Evolutionary conservation across 2,113 vertebrate genomes (phyloP).

Genomic region (Pomatostomus ruficeps): DNA sequence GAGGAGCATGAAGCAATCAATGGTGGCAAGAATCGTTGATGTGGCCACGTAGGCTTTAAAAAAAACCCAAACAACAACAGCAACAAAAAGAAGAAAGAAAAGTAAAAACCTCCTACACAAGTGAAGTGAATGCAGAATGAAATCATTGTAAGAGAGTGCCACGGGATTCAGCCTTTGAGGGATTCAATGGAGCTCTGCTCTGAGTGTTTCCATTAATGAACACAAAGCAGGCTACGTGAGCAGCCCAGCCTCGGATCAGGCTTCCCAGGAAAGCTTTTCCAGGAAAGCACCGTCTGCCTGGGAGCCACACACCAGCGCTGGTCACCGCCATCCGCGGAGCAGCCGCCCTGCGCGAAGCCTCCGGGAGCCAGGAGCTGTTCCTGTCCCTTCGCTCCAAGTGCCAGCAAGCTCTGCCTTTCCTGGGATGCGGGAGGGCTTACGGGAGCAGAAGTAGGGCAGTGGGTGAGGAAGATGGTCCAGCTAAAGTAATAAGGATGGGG

Average conservation of each 20-base stretch:
- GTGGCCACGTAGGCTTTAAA: background rate
- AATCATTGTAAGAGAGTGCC: background rate
- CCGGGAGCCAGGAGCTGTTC: no score
- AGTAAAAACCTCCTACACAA: background rate
- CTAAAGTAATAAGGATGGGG: background rate
- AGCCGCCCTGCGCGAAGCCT: background rate
- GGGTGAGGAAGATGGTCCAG: background rate
- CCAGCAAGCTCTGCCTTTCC: background rate
- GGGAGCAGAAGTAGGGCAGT: background rate
- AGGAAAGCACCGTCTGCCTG: background rate
- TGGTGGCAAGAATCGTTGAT: background rate
- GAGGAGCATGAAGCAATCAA: background rate
- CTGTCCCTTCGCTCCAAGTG: background rate
- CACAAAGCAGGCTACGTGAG: background rate
- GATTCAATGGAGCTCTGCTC: background rate
- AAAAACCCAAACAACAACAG: background rate
- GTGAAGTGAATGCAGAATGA: slow-evolving; percentile 2
- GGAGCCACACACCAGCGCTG: background rate
- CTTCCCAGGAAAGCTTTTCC: background rate
- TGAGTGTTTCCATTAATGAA: background rate
- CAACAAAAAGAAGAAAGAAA: background rate
- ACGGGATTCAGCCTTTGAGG: background rate
- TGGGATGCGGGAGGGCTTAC: background rate
- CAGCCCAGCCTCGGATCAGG: background rate
- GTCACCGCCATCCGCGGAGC: background rate